A percentile compares a stretch with the other conserved stretches of the same genome.
phyloP scores from a whole-genome alignment of 2,888 invertebrate species.

The Pandemis corylana region DNA sequence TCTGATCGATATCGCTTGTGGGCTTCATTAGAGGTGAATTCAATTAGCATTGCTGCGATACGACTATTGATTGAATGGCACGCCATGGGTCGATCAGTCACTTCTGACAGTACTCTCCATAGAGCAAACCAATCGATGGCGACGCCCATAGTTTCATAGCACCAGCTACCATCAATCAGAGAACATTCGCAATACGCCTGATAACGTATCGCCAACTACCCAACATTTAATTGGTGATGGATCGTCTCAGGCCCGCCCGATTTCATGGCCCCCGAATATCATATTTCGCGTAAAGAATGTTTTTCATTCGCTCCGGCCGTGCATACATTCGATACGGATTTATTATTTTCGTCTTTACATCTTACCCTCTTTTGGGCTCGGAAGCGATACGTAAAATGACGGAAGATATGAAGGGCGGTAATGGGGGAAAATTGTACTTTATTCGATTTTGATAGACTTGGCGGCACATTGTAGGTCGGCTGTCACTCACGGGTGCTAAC shows the following conservation, averaged over 20 bases:
- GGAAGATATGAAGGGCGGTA: constrained; percentile 83
- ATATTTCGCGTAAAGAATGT: constrained; percentile 63
- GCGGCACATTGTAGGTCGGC: constrained; percentile 75
- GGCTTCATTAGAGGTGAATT: constrained; percentile 40
- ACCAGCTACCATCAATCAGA: constrained; percentile 78
- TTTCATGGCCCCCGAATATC: constrained; percentile 66
- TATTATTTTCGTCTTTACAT: constrained; percentile 80
- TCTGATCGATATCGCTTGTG: background rate
- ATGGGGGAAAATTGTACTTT: constrained; percentile 83
- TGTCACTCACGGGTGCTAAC: constrained; percentile 67
- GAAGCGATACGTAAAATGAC: constrained; percentile 84
- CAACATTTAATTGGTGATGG: constrained; percentile 82
- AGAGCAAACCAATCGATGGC: constrained; percentile 61
- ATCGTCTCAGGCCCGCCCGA: constrained; percentile 65
- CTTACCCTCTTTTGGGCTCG: constrained; percentile 79
- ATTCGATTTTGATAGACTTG: constrained; percentile 84
- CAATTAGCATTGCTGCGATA: constrained; percentile 49
- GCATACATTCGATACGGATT: constrained; percentile 81
- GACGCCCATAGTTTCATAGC: constrained; percentile 63
- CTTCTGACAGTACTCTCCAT: constrained; percentile 65
- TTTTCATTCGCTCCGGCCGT: constrained; percentile 69
- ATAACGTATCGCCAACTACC: constrained; percentile 80
- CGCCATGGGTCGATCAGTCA: constrained; percentile 67
- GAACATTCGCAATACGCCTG: constrained; percentile 69
- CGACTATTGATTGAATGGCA: constrained; percentile 56